These are phyloP conservation scores for Riptortus pedestris DNA, from an alignment of 1,140 invertebrate species.

Conservation along the genomic window DNA sequence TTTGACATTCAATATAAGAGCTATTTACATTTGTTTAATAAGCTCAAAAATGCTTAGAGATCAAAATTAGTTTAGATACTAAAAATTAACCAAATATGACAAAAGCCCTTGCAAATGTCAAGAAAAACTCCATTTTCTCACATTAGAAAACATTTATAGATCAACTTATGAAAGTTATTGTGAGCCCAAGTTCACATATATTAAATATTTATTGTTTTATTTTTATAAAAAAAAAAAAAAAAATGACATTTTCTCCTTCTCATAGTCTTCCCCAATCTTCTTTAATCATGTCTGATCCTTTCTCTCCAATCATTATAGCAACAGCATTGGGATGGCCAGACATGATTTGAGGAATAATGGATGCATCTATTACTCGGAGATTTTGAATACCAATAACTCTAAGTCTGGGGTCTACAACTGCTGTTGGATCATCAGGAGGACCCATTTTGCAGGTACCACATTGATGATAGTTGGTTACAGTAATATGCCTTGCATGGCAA, in stretches of 20 bases:
- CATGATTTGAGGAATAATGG: conserved; percentile 48
- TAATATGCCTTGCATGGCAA: conserved; percentile 46
- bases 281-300: conserved; percentile 53
- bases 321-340: conserved; percentile 55
- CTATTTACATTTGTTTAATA: no score
- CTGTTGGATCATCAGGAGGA: conserved; percentile 39
- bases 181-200: no score
- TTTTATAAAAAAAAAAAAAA: no score
- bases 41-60: no score
- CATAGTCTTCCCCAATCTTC: conserved; percentile 32
- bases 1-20: no score
- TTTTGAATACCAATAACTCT: conserved; percentile 47
- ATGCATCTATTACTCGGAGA: conserved; percentile 57
- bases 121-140: no score
- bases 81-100: no score
- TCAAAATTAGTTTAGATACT: no score
- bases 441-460: conserved; percentile 55
- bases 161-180: no score
- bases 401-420: conserved; percentile 49
- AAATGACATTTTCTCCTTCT: neutral
- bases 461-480: conserved; percentile 45
- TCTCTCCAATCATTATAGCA: conserved; percentile 58
- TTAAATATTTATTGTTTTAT: no score
- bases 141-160: no score
- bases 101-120: no score